phyloP scores from a whole-genome alignment of 2,888 invertebrate genomes.

The Leptarthrus brevirostris region DNA sequence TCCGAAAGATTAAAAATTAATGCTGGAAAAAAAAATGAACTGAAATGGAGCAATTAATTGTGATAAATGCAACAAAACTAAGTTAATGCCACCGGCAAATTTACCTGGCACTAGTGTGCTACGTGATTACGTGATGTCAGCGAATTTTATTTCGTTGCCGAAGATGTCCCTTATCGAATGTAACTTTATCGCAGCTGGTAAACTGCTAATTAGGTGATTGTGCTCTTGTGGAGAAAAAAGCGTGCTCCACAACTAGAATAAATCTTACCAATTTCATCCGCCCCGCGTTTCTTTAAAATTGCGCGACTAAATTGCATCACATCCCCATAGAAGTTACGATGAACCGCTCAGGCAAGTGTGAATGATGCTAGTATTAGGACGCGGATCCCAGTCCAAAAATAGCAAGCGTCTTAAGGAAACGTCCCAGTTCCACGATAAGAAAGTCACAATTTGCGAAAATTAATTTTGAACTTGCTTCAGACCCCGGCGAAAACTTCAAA shows the following conservation, averaged over 20 bases:
- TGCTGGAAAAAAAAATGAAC: too few species aligned
- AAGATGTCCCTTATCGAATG: neutral
- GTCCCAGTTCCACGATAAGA: slow-evolving; percentile 1
- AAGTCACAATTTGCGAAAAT: slow-evolving; percentile 32
- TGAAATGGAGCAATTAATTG: too few species aligned
- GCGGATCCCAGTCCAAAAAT: neutral
- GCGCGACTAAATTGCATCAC: slow-evolving; percentile 1
- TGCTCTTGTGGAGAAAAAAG: neutral
- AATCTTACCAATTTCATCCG: neutral
- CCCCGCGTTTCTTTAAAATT: neutral
- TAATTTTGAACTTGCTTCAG: slow-evolving; percentile 34
- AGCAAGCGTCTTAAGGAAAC: slow-evolving; percentile 6
- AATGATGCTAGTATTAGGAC: neutral
- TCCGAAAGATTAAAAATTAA: too few species aligned
- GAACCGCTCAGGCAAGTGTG: slow-evolving; percentile 15
- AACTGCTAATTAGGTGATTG: slow-evolving; percentile 13
- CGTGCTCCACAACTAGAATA: neutral
- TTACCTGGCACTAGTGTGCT: neutral
- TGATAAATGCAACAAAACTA: neutral
- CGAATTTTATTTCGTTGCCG: neutral
- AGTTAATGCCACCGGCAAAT: neutral
- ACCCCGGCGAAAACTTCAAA: slow-evolving; percentile 16
- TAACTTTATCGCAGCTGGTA: slow-evolving; percentile 1
- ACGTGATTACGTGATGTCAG: neutral
- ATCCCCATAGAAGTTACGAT: neutral